Evolutionary conservation across 2,888 invertebrate species (phyloP), one percentile per base, ranked within the genome.

Genomic region (Zhuqinia jingwanae): DNA sequence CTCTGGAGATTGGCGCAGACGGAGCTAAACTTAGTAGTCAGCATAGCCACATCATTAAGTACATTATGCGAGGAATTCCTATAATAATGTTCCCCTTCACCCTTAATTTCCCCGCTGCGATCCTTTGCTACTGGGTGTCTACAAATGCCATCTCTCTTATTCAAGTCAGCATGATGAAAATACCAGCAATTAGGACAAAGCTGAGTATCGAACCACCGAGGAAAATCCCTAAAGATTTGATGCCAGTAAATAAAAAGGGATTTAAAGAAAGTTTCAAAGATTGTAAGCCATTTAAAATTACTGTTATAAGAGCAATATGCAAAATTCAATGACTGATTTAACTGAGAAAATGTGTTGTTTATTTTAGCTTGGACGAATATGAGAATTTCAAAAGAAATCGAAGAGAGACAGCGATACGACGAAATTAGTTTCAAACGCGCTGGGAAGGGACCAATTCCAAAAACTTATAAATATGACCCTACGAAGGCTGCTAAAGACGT

Each of bases 61-160:
- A 96, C 92, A 93, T 96, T 2, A 92, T 98, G 1, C 93, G 96
- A 88, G 95, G 94, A 0, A 91, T 98, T 89, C 98, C 98, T 0
- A 0, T 98, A 6, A 90, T 96, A 1, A 95, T 97, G 92, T 94
- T 98, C 88, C 96, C 97, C 0, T 96, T 98, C 91, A 97, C 96
- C 10, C 94, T 97, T 60, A 96, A 96, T 92, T 98, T 98, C 92
- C 96, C 97, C 13, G 95, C 96, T 20, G 97, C 96, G 0, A 95
- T 99, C 91, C 93, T 97, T 60, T 95, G 96, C 45, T 99, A 99
- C 92, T 99, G 98, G 98, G 94, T 95, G 17, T 95, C 96, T 30
- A 96, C 95, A 90, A 99, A 99, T 92, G 94, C 96, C 65, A 95
- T 98, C 89, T 97, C 98, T 0, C 92, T 99, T 2, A 89, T 94